Conservation (phyloP, 2,113 vertebrate species). For the Calyptommatus sinebrachiatus region DNA sequence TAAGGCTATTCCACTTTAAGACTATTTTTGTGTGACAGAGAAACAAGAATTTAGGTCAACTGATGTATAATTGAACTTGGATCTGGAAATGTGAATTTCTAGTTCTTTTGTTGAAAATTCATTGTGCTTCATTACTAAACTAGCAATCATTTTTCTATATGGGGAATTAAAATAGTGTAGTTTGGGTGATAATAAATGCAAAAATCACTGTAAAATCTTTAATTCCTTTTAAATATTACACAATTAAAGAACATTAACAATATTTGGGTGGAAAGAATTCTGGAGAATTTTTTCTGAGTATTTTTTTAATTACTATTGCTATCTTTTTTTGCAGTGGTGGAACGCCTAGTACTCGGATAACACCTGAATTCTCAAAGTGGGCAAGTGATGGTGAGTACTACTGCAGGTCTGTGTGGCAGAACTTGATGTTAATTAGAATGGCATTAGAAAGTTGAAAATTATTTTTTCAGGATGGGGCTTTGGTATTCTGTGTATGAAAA, state of each 20-base stretch:
- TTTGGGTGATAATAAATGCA: neutral
- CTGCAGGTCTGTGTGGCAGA: neutral
- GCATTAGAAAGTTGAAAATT: neutral
- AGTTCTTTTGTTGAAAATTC: neutral
- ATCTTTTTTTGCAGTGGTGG: slow-evolving; percentile 80
- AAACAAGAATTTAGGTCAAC: neutral
- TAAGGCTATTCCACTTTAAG: neutral
- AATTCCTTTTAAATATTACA: neutral
- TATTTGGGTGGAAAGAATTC: neutral
- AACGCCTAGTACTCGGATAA: slow-evolving; percentile 95
- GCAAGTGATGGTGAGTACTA: slow-evolving; percentile 88
- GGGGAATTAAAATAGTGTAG: neutral
- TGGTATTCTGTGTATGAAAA: neutral
- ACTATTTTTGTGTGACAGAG: neutral
- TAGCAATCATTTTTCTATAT: neutral
- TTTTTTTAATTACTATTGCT: slow-evolving; percentile 1
- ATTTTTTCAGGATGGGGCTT: neutral
- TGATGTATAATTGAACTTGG: neutral
- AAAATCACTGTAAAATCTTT: neutral
- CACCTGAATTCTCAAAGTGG: slow-evolving; percentile 98
- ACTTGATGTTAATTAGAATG: neutral
- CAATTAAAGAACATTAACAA: neutral
- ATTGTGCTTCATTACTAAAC: neutral
- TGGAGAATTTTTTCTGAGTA: neutral
- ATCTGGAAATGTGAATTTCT: neutral